These are phyloP conservation scores for Ferdinandea cuprea DNA, from an alignment of 2,888 invertebrate species.

Conservation along the genomic window DNA sequence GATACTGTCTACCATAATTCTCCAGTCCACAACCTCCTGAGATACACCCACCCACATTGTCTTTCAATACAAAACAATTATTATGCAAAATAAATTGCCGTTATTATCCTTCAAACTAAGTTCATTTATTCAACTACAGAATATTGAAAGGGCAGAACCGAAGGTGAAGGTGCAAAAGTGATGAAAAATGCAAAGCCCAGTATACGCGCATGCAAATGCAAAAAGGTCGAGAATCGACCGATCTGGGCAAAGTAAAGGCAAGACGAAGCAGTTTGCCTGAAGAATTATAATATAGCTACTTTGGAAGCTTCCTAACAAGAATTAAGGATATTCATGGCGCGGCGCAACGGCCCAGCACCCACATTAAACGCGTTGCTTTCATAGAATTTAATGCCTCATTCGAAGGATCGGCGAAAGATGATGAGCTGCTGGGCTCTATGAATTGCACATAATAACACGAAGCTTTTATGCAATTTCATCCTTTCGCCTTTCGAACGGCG, in stretches of 20 bases:
- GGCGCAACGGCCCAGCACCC: slow-evolving; percentile 26
- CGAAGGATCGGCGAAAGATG: slow-evolving; percentile 46
- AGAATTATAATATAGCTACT: slow-evolving; percentile 50
- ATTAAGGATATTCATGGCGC: slow-evolving; percentile 50
- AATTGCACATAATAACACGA: slow-evolving; percentile 59
- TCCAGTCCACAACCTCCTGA: not conserved
- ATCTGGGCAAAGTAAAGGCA: not conserved
- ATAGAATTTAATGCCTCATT: slow-evolving; percentile 28
- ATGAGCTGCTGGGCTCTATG: slow-evolving; percentile 60
- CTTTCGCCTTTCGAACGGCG: slow-evolving; percentile 12
- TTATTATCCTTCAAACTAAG: slow-evolving; percentile 58
- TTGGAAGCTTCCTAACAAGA: slow-evolving; percentile 52
- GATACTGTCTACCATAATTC: slow-evolving; percentile 9
- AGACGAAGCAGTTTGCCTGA: slow-evolving; percentile 21
- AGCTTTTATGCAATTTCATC: slow-evolving; percentile 60
- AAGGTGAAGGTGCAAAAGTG: slow-evolving; percentile 3
- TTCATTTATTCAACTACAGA: slow-evolving; percentile 47
- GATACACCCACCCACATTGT: slow-evolving; percentile 1
- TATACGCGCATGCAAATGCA: too few relatives aligned
- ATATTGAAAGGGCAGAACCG: not conserved
- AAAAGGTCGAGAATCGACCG: too few relatives aligned
- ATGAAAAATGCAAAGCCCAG: slow-evolving; percentile 13
- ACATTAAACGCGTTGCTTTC: slow-evolving; percentile 39
- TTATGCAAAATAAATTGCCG: slow-evolving; percentile 66
- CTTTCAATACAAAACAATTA: slow-evolving; percentile 62